These are phyloP conservation scores for Apantesis nais DNA, from an alignment of 2,888 invertebrate species.

Conservation along the genomic window DNA sequence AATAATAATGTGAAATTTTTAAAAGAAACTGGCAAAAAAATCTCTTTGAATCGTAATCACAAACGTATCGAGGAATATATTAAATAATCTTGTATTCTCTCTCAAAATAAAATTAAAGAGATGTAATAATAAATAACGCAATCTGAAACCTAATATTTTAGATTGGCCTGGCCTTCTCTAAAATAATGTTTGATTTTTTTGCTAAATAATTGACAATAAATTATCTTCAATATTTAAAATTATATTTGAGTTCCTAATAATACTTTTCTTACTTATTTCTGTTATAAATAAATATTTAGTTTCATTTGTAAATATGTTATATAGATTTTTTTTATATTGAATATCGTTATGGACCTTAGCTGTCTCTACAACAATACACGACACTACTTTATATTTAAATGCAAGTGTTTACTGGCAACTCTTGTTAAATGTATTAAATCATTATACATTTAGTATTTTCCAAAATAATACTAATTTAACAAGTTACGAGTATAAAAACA, in stretches of 20 bases:
- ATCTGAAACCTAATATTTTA: no score
- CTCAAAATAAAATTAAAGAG: no score
- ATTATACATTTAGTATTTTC: background rate
- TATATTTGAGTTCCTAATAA: constrained; percentile 1
- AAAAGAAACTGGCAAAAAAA: no score
- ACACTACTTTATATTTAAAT: background rate
- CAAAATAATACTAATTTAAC: background rate
- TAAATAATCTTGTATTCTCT: no score
- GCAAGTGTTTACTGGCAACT: background rate
- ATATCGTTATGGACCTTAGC: background rate
- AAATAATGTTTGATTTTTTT: background rate
- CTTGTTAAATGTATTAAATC: background rate
- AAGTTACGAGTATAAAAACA: no score
- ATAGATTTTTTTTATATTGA: constrained; percentile 11
- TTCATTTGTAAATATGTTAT: constrained; percentile 38
- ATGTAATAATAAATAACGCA: no score
- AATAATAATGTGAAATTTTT: no score
- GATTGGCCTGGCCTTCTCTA: no score
- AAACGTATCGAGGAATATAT: background rate
- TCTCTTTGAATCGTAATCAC: background rate
- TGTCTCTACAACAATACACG: background rate
- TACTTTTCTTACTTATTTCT: background rate
- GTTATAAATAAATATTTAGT: constrained; percentile 3
- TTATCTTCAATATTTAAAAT: background rate
- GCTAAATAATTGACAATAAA: background rate